Conservation (phyloP, 2,888 invertebrate genomes). For the Buathra laborator region DNA sequence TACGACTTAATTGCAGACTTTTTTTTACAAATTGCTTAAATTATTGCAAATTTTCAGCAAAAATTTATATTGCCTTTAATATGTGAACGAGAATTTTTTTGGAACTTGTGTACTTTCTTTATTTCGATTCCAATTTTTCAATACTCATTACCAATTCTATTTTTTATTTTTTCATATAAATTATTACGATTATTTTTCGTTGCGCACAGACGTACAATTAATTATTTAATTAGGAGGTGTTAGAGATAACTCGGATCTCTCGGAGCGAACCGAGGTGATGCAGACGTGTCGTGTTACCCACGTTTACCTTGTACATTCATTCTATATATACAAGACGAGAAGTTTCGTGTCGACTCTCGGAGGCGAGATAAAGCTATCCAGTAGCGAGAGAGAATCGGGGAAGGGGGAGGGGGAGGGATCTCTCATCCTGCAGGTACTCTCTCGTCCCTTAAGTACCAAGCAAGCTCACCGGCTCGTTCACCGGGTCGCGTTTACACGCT, state of each 20-base stretch:
- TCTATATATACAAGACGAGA: slow-evolving; percentile 31
- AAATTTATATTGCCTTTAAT: background rate
- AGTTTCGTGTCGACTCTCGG: slow-evolving; percentile 60
- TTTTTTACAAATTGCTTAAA: background rate
- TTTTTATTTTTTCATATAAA: background rate
- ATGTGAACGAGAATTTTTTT: background rate
- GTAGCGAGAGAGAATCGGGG: slow-evolving; percentile 43
- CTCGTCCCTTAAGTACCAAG: slow-evolving; percentile 64
- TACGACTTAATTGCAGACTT: background rate
- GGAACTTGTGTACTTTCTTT: background rate
- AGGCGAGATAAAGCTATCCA: slow-evolving; percentile 64
- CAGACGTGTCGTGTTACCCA: slow-evolving; percentile 47
- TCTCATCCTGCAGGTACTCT: slow-evolving; percentile 47
- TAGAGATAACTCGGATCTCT: slow-evolving; percentile 33
- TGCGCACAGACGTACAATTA: slow-evolving; percentile 16
- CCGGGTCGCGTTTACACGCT: slow-evolving; percentile 75
- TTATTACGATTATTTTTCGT: background rate
- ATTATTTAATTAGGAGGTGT: slow-evolving; percentile 57
- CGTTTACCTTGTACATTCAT: slow-evolving; percentile 40
- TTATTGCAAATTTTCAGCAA: background rate
- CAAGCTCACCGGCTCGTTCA: slow-evolving; percentile 69
- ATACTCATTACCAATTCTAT: background rate
- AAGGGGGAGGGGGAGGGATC: background rate
- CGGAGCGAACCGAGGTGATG: slow-evolving; percentile 7
- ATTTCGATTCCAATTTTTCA: background rate